phyloP scores from a whole-genome alignment of 2,888 invertebrate species.

The Seira musarum region DNA sequence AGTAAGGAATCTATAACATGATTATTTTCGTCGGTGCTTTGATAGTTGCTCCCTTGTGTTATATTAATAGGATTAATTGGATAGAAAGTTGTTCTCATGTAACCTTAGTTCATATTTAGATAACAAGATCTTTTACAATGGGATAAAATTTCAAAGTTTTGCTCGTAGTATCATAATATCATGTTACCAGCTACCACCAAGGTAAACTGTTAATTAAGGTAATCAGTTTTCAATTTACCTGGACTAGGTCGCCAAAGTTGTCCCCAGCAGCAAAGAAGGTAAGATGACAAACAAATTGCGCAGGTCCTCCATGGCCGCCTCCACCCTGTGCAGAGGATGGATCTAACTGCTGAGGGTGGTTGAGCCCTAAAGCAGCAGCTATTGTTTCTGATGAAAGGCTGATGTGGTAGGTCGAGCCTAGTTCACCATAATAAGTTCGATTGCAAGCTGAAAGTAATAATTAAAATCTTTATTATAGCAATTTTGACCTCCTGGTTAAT shows the following conservation, averaged over 20 bases:
- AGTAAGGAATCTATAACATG: neutral
- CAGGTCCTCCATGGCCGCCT: conserved; percentile 73
- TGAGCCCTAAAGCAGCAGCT: conserved; percentile 54
- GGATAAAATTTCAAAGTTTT: no score
- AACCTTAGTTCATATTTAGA: no score
- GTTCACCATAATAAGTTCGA: conserved; percentile 91
- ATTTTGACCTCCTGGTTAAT: no score
- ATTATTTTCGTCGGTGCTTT: neutral
- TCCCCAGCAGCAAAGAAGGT: conserved; percentile 90
- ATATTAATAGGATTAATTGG: no score
- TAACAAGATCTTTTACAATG: no score
- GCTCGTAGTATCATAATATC: no score
- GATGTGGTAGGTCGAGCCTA: conserved; percentile 88
- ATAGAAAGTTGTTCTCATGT: no score
- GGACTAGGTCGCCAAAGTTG: conserved; percentile 87
- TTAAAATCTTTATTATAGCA: neutral
- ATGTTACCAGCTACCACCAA: no score
- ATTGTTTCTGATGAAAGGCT: conserved; percentile 64
- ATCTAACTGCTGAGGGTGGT: conserved; percentile 46
- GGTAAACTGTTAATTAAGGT: no score
- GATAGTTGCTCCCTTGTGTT: no score
- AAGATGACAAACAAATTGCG: conserved; percentile 89
- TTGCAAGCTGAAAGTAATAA: conserved; percentile 82
- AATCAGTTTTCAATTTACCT: conserved; percentile 76
- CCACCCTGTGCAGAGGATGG: conserved; percentile 27